Evolutionary conservation across 2,797 vertebrate genomes (phyloP).

Genomic region (Parauchenoglanis punctatus): DNA sequence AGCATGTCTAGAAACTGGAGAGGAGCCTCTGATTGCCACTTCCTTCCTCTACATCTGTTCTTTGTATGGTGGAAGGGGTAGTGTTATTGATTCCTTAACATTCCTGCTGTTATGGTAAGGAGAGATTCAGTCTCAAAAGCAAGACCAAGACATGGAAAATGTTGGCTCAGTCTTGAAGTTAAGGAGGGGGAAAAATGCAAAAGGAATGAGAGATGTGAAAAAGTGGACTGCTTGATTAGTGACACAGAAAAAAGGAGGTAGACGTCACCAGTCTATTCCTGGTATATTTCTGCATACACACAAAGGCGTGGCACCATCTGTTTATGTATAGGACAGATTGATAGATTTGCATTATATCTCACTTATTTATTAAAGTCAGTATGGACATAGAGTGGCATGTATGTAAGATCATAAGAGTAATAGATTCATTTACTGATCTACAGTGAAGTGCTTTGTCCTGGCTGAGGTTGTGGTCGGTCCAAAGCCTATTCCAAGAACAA

Average conservation of each 20-base stretch:
- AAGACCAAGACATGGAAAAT: slow-evolving; percentile 1
- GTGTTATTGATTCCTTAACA: slow-evolving; percentile 8
- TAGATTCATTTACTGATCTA: neutral
- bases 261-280: neutral
- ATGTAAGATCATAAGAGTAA: neutral
- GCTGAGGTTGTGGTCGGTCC: neutral
- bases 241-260: neutral
- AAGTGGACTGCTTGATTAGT: neutral
- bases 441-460: neutral
- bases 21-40: slow-evolving; percentile 27
- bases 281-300: neutral
- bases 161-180: neutral
- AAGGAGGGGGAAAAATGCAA: neutral
- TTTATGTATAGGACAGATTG: neutral
- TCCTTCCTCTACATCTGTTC: slow-evolving; percentile 45
- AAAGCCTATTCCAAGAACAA: neutral
- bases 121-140: slow-evolving; percentile 2
- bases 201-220: neutral
- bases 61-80: slow-evolving; percentile 30
- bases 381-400: neutral
- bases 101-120: slow-evolving; percentile 19
- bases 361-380: neutral
- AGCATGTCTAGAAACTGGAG: slow-evolving; percentile 25
- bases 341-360: neutral
- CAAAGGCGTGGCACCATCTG: neutral